These are phyloP conservation scores for Melolontha melolontha DNA, from an alignment of 2,888 invertebrate genomes.

Conservation along the genomic window DNA sequence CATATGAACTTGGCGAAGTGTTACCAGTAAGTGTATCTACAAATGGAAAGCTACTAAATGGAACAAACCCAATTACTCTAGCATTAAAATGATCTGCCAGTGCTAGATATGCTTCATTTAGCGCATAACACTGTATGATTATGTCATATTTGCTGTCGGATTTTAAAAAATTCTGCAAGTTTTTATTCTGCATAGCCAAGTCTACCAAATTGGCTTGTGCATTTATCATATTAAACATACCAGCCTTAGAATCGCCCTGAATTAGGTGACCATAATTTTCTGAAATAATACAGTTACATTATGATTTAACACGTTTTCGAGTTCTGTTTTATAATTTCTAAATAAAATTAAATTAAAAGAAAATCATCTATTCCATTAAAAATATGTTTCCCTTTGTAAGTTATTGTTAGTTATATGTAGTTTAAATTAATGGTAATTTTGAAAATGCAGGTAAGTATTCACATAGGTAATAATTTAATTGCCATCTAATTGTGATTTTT, in stretches of 20 bases:
- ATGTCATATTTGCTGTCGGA: slow-evolving; percentile 38
- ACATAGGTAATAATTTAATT: too few relatives aligned
- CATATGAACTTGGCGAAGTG: slow-evolving; percentile 58
- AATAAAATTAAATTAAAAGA: slow-evolving; percentile 1
- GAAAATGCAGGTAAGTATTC: too few relatives aligned
- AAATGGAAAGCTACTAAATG: slow-evolving; percentile 53
- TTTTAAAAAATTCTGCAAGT: slow-evolving; percentile 34
- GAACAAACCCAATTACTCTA: slow-evolving; percentile 57
- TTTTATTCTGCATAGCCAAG: slow-evolving; percentile 13
- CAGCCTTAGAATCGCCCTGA: slow-evolving; percentile 28
- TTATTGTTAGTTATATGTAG: too few relatives aligned
- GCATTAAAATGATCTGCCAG: slow-evolving; percentile 57
- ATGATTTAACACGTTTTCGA: too few relatives aligned
- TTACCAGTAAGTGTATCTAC: slow-evolving; percentile 56
- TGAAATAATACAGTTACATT: slow-evolving; percentile 3
- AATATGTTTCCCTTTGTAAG: too few relatives aligned
- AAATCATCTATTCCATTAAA: too few relatives aligned
- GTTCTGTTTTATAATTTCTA: background rate
- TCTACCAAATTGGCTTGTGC: slow-evolving; percentile 24
- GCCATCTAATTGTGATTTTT: too few relatives aligned
- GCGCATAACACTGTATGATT: slow-evolving; percentile 24
- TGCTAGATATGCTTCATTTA: slow-evolving; percentile 34
- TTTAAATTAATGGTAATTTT: too few relatives aligned
- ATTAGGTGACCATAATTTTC: slow-evolving; percentile 15
- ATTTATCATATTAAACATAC: slow-evolving; percentile 21